A percentile compares a stretch with the other conserved stretches of the same genome.
phyloP scores from a whole-genome alignment of 2,797 vertebrate genomes.

The Otus scops region DNA sequence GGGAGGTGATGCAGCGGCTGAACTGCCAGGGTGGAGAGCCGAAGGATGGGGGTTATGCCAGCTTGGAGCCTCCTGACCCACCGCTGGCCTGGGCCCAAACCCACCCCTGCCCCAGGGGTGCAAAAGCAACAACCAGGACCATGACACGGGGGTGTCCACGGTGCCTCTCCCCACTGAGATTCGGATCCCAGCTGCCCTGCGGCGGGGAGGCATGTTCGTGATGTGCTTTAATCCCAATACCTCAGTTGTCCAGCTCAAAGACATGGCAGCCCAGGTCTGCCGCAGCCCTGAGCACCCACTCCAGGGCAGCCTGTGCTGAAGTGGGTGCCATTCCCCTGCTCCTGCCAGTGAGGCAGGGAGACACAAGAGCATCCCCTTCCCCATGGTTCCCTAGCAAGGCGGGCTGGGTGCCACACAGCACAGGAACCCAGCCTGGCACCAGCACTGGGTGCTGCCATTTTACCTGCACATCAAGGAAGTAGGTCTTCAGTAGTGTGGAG shows the following conservation, averaged over 20 bases:
- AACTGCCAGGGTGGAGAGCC: conserved; percentile 76
- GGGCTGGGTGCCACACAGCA: accelerated
- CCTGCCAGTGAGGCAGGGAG: not conserved
- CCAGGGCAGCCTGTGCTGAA: not conserved
- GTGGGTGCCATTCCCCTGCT: not conserved
- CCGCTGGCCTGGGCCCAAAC: not conserved
- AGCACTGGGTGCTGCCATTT: not conserved
- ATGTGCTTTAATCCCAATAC: not conserved
- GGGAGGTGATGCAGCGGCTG: conserved; percentile 94
- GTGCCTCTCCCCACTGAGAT: not conserved
- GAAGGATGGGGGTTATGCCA: not conserved
- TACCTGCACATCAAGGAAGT: conserved; percentile 96
- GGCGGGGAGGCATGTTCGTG: accelerated
- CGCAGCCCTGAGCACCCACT: accelerated
- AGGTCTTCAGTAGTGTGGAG: conserved; percentile 90
- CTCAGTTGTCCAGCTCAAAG: accelerated
- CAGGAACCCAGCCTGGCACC: not conserved
- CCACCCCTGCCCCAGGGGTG: not conserved
- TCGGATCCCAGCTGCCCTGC: accelerated
- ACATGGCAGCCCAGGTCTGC: not conserved
- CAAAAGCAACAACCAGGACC: not conserved
- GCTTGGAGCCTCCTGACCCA: not conserved
- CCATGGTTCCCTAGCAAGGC: accelerated
- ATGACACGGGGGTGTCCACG: accelerated
- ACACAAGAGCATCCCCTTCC: not conserved